These are phyloP conservation scores for Odontophorus gujanensis DNA, from an alignment of 2,113 vertebrate species.

Conservation along the genomic window DNA sequence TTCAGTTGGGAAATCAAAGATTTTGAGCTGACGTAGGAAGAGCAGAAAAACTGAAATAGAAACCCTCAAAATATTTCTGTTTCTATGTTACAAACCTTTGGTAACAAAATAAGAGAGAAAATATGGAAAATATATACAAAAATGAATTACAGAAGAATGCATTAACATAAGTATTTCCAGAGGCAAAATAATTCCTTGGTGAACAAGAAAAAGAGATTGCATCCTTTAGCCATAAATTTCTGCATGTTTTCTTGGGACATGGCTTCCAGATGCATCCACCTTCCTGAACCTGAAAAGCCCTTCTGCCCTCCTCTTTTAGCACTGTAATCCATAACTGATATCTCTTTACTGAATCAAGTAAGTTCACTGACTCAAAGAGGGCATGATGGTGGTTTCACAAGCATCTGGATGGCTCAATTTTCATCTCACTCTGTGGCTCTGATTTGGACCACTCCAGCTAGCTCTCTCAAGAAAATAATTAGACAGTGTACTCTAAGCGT, in stretches of 20 bases:
- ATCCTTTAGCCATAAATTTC: neutral
- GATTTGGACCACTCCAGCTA: neutral
- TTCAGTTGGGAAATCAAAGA: neutral
- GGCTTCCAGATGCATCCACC: neutral
- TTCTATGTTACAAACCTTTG: slow-evolving; percentile 38
- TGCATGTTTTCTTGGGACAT: neutral
- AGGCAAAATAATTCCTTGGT: neutral
- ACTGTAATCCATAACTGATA: neutral
- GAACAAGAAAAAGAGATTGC: neutral
- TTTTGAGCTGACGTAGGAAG: neutral
- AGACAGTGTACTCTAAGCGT: neutral
- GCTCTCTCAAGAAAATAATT: neutral
- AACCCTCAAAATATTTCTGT: slow-evolving; percentile 58
- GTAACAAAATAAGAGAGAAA: slow-evolving; percentile 53
- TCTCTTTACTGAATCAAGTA: neutral
- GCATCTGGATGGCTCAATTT: neutral
- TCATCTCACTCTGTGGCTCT: neutral
- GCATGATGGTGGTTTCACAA: neutral
- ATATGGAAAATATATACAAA: slow-evolving; percentile 40
- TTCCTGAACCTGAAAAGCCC: neutral
- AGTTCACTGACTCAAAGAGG: neutral
- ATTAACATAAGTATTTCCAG: neutral
- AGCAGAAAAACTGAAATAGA: slow-evolving; percentile 33
- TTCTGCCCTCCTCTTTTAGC: neutral
- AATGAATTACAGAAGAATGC: slow-evolving; percentile 28